These are phyloP conservation scores for Geotrypetes seraphini DNA, from an alignment of 2,797 vertebrate genomes.

Conservation along the genomic window DNA sequence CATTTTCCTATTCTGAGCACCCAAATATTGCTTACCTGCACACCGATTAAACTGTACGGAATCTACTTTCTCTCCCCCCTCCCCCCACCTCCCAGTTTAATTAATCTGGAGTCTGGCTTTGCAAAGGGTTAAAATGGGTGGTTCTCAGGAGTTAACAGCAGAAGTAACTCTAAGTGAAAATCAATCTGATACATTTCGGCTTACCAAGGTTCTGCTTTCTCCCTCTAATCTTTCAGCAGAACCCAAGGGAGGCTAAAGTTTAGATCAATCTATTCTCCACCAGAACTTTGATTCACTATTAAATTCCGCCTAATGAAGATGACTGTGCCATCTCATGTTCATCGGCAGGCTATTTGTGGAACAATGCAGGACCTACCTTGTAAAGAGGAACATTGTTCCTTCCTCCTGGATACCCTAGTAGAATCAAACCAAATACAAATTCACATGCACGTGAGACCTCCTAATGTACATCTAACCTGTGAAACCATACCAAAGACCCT, in stretches of 20 bases:
- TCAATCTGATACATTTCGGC: conserved; percentile 96
- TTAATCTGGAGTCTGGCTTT: too few relatives aligned
- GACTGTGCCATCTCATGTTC: conserved; percentile 75
- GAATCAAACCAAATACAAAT: conserved; percentile 47
- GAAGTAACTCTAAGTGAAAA: conserved; percentile 75
- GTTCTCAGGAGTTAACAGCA: conserved; percentile 55
- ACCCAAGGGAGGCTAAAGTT: conserved; percentile 94
- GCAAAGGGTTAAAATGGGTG: conserved; percentile 56
- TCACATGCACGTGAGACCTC: conserved; percentile 36
- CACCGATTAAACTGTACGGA: too few relatives aligned
- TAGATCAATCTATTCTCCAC: conserved; percentile 89
- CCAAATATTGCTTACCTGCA: too few relatives aligned
- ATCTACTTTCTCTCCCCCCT: too few relatives aligned
- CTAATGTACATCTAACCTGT: conserved; percentile 18
- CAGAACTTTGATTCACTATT: conserved; percentile 99
- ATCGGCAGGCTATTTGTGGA: conserved; percentile 54
- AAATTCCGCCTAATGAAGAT: conserved; percentile 94
- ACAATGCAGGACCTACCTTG: conserved; percentile 59
- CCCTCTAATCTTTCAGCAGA: conserved; percentile 96
- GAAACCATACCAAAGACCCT: conserved; percentile 43
- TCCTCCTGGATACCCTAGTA: conserved; percentile 38
- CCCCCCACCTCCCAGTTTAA: too few relatives aligned
- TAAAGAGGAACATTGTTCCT: conserved; percentile 84
- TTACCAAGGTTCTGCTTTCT: conserved; percentile 81
- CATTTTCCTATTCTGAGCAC: too few relatives aligned